Evolutionary conservation across 2,888 invertebrate species (phyloP), one percentile per base, ranked within the genome.

Genomic region (Ormyrus rosae): DNA sequence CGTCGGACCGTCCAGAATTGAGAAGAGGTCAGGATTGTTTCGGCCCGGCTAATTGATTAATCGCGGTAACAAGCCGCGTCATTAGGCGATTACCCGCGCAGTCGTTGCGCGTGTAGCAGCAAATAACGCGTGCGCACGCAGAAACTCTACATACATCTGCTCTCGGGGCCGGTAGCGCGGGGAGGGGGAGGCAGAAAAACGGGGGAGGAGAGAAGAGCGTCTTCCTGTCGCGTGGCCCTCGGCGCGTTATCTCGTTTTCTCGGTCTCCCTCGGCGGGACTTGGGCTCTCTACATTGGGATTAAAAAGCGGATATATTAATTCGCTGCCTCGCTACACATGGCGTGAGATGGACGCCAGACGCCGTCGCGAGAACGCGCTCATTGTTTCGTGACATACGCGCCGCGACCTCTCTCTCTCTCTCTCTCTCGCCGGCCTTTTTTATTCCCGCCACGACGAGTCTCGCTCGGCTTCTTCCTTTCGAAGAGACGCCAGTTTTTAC

Each of bases 241-340:
- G 69, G 82, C 84, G 84, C 85, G 86, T 88, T 87, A 88, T 89
- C 87, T 89, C 85, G 82, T 85, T 86, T 88, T 86, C 86, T 87
- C 86, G 86, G 56, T 87, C 90, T 89, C 89, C 87, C 89, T 87
- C 86, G 84, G 85, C 85, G 84, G 75, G 84, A 89, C 86, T 90
- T 89, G 89, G 88, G 89, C 89, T 34, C 34, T 89, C 88, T 90
- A 88, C 89, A 90, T 89, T 90, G 89, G 89, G 89, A 90, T 90
- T 90, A 90, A 89, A 90, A 90, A 90, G 89, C 90, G 90, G 90
- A 90, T 90, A 90, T 89, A 90, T 89, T 90, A 89, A 90, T 90
- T 90, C 88, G 87, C 83, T 85, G 78, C 46, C 60, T 80, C 83
- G 80, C 81, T 81, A 81, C 80, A 81, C 77, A 60, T 69, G 50